Conservation (phyloP, 2,888 invertebrate genomes). For the Oconnorella tubifera region DNA sequence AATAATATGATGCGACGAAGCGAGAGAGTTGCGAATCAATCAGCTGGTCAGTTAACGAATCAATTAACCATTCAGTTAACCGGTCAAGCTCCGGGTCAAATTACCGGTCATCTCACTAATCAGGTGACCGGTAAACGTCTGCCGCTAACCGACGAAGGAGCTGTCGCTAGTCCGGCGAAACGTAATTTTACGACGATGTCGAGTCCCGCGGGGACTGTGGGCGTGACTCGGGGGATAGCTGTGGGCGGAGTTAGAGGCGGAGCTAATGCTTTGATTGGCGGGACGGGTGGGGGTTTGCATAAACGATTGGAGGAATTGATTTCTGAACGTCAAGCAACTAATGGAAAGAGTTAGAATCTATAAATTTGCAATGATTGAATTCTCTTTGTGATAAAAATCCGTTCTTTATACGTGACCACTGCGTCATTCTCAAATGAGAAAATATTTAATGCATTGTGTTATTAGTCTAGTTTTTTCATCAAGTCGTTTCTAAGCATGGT, state of each 20-base stretch:
- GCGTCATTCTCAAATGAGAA: too few relatives aligned
- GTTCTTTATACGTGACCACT: too few relatives aligned
- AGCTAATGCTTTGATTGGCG: neutral
- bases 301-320: conserved; percentile 16
- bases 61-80: too few relatives aligned
- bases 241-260: neutral
- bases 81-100: too few relatives aligned
- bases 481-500: too few relatives aligned
- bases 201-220: neutral
- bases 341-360: too few relatives aligned
- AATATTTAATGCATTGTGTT: too few relatives aligned
- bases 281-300: conserved; percentile 1
- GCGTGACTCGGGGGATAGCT: neutral
- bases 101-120: too few relatives aligned
- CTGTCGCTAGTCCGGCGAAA: conserved; percentile 10
- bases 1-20: conserved; percentile 29
- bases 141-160: conserved; percentile 12
- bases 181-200: neutral
- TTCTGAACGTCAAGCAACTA: conserved; percentile 15
- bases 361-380: too few relatives aligned
- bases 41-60: neutral
- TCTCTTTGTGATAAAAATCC: too few relatives aligned
- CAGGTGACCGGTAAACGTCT: conserved; percentile 10
- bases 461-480: too few relatives aligned
- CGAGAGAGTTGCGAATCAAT: neutral